Evolutionary conservation across 2,888 invertebrate species (phyloP).

Genomic region (Tribolium freemani): DNA sequence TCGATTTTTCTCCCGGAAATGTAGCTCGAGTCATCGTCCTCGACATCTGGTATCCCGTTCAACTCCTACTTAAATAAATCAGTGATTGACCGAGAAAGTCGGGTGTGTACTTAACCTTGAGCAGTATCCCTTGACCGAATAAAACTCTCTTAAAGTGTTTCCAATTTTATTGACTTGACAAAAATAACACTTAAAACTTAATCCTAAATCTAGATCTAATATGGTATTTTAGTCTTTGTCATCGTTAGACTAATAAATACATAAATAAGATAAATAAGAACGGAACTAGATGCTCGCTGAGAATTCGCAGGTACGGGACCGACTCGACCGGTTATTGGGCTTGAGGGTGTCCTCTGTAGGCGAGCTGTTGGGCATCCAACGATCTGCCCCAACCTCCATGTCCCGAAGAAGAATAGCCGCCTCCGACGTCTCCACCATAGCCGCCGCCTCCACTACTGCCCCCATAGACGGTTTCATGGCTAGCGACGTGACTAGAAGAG

Average conservation of each 20-base stretch:
- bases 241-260: slow-evolving; percentile 49
- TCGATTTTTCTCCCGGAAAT: background rate
- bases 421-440: slow-evolving; percentile 73
- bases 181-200: slow-evolving; percentile 61
- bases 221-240: slow-evolving; percentile 62
- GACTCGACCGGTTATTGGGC: slow-evolving; percentile 64
- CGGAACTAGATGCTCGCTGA: slow-evolving; percentile 55
- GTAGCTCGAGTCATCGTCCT: background rate
- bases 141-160: background rate
- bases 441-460: slow-evolving; percentile 64
- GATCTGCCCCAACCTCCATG: slow-evolving; percentile 84
- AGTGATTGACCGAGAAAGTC: slow-evolving; percentile 2
- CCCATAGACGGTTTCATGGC: slow-evolving; percentile 76
- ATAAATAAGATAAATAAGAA: slow-evolving; percentile 60
- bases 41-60: slow-evolving; percentile 3
- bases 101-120: slow-evolving; percentile 20
- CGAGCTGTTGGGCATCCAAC: slow-evolving; percentile 81
- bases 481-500: slow-evolving; percentile 77
- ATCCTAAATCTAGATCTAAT: slow-evolving; percentile 55
- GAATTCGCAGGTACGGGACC: slow-evolving; percentile 66
- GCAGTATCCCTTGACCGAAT: slow-evolving; percentile 20
- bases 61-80: slow-evolving; percentile 19
- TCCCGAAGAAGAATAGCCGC: slow-evolving; percentile 69
- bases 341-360: slow-evolving; percentile 79
- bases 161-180: slow-evolving; percentile 56